phyloP scores from a whole-genome alignment of 2,797 vertebrate genomes.

The Ctenosaura bakeri region DNA sequence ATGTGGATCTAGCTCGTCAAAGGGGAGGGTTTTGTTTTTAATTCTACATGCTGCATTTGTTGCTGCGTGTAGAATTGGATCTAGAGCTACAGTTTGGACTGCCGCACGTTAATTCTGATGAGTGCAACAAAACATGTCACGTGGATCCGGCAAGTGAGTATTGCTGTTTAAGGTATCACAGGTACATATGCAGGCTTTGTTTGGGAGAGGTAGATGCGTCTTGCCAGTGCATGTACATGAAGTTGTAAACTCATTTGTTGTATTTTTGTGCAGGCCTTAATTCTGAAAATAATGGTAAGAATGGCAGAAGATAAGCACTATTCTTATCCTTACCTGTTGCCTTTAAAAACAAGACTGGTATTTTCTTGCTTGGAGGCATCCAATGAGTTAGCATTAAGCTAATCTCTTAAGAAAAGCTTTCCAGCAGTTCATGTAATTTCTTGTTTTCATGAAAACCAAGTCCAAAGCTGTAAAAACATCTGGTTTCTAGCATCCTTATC shows the following conservation, averaged over 20 bases:
- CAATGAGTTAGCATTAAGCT: background rate
- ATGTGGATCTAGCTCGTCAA: constrained; percentile 59
- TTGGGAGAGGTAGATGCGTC: background rate
- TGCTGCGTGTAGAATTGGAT: constrained; percentile 43
- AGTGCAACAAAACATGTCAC: background rate
- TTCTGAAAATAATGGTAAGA: background rate
- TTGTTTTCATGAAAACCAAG: constrained; percentile 54
- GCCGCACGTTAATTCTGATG: background rate
- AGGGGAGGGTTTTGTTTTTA: constrained; percentile 49
- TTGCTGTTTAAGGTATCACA: background rate
- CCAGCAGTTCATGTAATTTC: constrained; percentile 25
- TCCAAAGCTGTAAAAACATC: constrained; percentile 34
- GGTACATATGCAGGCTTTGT: background rate
- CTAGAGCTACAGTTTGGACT: constrained; percentile 2
- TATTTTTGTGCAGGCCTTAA: constrained; percentile 35
- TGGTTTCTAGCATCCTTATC: constrained; percentile 37
- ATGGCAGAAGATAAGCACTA: background rate
- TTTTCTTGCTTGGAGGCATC: background rate
- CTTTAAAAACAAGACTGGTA: background rate
- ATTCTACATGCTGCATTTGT: constrained; percentile 7
- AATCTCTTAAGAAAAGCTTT: background rate
- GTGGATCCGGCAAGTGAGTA: background rate
- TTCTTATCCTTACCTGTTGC: constrained; percentile 2
- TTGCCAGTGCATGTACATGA: background rate
- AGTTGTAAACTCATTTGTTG: background rate